Evolutionary conservation across 2,888 invertebrate species (phyloP).

Genomic region (Oligia latruncula): DNA sequence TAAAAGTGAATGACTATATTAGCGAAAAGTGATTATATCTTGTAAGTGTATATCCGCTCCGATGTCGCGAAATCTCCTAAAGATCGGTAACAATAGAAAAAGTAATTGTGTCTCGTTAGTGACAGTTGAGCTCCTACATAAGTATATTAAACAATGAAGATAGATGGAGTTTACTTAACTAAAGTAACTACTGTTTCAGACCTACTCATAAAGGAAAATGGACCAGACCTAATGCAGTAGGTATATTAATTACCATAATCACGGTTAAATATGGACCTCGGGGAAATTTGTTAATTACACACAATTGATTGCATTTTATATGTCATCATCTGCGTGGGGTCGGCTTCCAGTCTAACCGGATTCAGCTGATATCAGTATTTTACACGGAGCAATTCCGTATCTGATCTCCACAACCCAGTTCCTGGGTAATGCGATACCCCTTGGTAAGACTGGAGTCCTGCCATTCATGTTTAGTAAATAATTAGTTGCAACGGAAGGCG

Average conservation of each 20-base stretch:
- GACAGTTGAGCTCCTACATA: too few relatives aligned
- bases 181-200: neutral
- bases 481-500: too few relatives aligned
- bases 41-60: too few relatives aligned
- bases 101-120: too few relatives aligned
- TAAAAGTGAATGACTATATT: neutral
- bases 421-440: too few relatives aligned
- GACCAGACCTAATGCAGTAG: neutral
- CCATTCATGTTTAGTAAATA: too few relatives aligned
- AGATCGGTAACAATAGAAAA: too few relatives aligned
- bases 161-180: neutral
- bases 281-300: slow-evolving; percentile 12
- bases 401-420: neutral
- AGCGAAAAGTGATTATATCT: neutral
- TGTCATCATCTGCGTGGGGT: too few relatives aligned
- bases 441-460: too few relatives aligned
- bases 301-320: neutral
- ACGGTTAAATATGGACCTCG: neutral
- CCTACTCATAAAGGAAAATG: neutral
- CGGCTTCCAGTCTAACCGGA: neutral
- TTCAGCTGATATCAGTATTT: neutral
- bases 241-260: neutral
- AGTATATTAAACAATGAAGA: neutral
- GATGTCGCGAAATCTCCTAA: too few relatives aligned
- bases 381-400: neutral